These are phyloP conservation scores for Orientallactaga bullata DNA, from an alignment of 2,113 vertebrate species.

Conservation along the genomic window DNA sequence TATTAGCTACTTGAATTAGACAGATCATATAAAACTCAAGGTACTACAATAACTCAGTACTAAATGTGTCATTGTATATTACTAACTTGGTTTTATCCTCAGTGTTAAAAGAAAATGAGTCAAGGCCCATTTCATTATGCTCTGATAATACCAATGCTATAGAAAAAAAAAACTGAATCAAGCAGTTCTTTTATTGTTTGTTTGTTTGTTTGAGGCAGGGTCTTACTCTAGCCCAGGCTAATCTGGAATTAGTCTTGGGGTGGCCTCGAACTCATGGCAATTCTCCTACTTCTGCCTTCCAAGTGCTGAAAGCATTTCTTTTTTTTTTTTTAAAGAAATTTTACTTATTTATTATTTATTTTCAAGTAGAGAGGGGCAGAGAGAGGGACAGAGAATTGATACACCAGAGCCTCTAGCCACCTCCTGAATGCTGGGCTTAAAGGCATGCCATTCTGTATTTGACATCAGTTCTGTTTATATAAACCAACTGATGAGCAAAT, in stretches of 20 bases:
- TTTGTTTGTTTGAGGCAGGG: no score
- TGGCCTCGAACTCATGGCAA: no score
- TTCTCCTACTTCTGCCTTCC: no score
- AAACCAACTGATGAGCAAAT: conserved; percentile 18
- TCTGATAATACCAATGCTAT: not conserved
- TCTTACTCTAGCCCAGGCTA: no score
- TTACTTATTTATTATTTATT: no score
- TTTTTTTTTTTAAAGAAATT: no score
- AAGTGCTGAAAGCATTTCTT: no score
- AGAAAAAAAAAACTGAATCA: conserved; percentile 10
- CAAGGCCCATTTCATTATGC: not conserved
- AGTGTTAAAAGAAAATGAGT: not conserved
- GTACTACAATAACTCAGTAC: not conserved
- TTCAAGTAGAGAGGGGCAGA: no score
- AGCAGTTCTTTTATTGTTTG: not conserved
- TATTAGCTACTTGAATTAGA: conserved; percentile 19
- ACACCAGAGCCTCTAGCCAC: no score
- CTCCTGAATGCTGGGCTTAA: no score
- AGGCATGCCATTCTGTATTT: not conserved
- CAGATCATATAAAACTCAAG: not conserved
- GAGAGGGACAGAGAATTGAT: no score
- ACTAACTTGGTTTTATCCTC: conserved; percentile 43
- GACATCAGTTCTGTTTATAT: not conserved
- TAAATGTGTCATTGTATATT: not conserved
- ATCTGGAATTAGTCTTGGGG: no score